Evolutionary conservation across 2,888 invertebrate genomes (phyloP).

Genomic region (Drosophila rubida): DNA sequence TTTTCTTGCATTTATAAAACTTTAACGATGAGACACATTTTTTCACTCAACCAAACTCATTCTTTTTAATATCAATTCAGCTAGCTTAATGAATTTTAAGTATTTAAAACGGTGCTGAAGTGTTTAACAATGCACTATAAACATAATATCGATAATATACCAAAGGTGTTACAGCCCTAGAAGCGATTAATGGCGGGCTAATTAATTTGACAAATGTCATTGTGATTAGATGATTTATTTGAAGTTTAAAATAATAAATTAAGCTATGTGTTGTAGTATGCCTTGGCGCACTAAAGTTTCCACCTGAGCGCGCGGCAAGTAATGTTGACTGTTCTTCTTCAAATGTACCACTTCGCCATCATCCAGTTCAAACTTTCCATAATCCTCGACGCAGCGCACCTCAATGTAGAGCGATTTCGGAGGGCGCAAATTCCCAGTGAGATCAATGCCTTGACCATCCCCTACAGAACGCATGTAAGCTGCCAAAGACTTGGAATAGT

Average conservation of each 20-base stretch:
- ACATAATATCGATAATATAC: constrained; percentile 9
- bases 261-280: constrained; percentile 87
- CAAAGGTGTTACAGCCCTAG: constrained; percentile 2
- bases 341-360: constrained; percentile 96
- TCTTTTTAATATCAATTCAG: too few species aligned
- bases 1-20: too few species aligned
- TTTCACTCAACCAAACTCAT: too few species aligned
- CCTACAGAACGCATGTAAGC: constrained; percentile 96
- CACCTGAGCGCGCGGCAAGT: constrained; percentile 94
- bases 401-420: constrained; percentile 97
- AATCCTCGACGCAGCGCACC: constrained; percentile 95
- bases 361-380: constrained; percentile 96
- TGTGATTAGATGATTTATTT: constrained; percentile 12
- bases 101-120: too few species aligned
- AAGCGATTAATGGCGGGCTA: background rate
- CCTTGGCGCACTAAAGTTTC: constrained; percentile 96
- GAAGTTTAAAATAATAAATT: constrained; percentile 25
- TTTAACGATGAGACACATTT: too few species aligned
- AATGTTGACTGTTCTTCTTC: constrained; percentile 96
- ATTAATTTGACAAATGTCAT: constrained; percentile 2
- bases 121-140: too few species aligned
- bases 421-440: constrained; percentile 94
- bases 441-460: constrained; percentile 92
- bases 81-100: too few species aligned
- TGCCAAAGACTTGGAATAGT: constrained; percentile 94